phyloP scores from a whole-genome alignment of 2,888 invertebrate genomes.

The Sminthurides aquaticus region DNA sequence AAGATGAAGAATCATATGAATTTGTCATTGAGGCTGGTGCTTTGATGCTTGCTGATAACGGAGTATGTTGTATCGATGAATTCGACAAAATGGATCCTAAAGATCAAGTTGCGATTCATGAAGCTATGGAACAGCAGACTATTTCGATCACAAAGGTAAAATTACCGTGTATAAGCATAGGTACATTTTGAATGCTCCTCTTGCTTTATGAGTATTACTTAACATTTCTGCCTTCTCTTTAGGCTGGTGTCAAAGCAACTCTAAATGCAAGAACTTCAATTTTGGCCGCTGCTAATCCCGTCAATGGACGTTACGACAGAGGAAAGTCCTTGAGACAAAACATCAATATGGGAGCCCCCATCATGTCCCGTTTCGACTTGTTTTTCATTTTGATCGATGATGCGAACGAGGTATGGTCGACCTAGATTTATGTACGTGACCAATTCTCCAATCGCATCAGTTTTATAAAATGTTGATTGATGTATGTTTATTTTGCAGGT shows the following conservation, averaged over 20 bases:
- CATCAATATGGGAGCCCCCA: slow-evolving; percentile 84
- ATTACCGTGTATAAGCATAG: background rate
- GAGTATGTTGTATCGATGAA: slow-evolving; percentile 98
- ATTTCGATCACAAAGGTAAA: slow-evolving; percentile 90
- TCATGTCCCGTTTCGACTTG: slow-evolving; percentile 97
- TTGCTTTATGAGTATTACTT: background rate
- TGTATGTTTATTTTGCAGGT: slow-evolving; percentile 53
- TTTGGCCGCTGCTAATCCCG: slow-evolving; percentile 95
- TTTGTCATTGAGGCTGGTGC: slow-evolving; percentile 99
- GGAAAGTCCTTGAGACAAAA: slow-evolving; percentile 91
- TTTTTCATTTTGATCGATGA: slow-evolving; percentile 98
- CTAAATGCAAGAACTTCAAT: slow-evolving; percentile 96
- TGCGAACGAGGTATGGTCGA: slow-evolving; percentile 64
- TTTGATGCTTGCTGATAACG: slow-evolving; percentile 96
- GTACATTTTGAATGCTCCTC: background rate
- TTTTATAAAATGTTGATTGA: background rate
- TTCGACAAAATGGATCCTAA: slow-evolving; percentile 98
- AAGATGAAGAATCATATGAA: slow-evolving; percentile 94
- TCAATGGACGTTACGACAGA: slow-evolving; percentile 93
- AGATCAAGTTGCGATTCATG: slow-evolving; percentile 99
- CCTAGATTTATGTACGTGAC: background rate
- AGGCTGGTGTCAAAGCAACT: slow-evolving; percentile 94
- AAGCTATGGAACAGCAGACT: slow-evolving; percentile 99
- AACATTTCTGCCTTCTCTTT: slow-evolving; percentile 35
- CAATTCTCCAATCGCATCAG: background rate